Base-by-base conservation (phyloP, 1,140 invertebrate genomes). In the Trachymyrmex septentrionalis region DNA sequence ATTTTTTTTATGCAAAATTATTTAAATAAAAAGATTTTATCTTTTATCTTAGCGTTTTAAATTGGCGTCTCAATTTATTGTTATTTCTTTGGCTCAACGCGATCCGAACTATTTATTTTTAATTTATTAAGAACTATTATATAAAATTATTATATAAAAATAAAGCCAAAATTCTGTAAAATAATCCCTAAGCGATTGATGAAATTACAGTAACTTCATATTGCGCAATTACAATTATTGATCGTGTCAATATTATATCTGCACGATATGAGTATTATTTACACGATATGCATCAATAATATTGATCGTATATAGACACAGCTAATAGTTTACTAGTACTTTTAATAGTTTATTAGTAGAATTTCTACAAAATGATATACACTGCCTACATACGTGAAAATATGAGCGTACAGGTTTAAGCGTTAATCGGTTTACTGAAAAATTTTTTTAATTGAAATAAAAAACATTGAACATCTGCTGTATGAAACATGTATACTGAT, bases 221-320 rank as follows among this genome's bases (percentile, higher is more conserved):
- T 67, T 44, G 19, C n/a, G n/a, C 34, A 44, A 67, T 67, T n/a
- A 64, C 16, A 19, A 57, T 44, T 66, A 67, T 67, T 44, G 64
- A 44, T 44, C 64, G 10, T 67, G 21, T 44, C n/a, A 67, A 67
- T 66, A 66, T 66, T 66, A 66, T 66, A 66, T 66, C 19, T 34
- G 10, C 9, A 14, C 0, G 63, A 34, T 66, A 66, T 34, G 7
- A n/a, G 16, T 34, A n/a, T 66, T 67, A 67, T 38, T 67, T 67
- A 67, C 34, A 21, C 34, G 10, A 38, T 9, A 64, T 67, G 10
- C 34, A 67, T 67, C 64, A 67, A 44, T 67, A 67, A 69, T 50
- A 69, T 69, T 69, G 38, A 48, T 50, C 1, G 14, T 69, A 69
- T 24, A 48, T 19, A 69, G 38, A 24, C 19, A 14, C 14, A 50